phyloP scores from a whole-genome alignment of 2,797 vertebrate species.

The Mastacembelus armatus region DNA sequence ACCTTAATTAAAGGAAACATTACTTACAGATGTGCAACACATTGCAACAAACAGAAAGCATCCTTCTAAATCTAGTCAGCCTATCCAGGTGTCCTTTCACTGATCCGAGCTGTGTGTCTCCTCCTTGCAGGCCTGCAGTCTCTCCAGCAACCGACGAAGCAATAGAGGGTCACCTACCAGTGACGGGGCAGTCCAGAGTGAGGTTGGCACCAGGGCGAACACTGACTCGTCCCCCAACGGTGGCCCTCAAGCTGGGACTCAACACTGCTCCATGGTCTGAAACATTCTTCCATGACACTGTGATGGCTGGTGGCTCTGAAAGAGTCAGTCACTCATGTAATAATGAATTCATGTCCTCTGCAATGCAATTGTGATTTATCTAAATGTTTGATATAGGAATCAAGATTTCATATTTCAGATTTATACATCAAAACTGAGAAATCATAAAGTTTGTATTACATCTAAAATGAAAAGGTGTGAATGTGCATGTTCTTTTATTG shows the following conservation, averaged over 20 bases:
- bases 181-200: slow-evolving; percentile 86
- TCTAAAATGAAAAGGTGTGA: too few species aligned
- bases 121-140: neutral
- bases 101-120: neutral
- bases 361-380: too few species aligned
- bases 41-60: too few species aligned
- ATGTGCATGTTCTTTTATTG: too few species aligned
- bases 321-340: too few species aligned
- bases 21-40: neutral
- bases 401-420: too few species aligned
- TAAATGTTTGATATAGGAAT: too few species aligned
- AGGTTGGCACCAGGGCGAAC: slow-evolving; percentile 79
- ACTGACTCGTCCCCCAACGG: slow-evolving; percentile 83
- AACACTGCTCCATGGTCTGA: slow-evolving; percentile 66
- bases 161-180: slow-evolving; percentile 80
- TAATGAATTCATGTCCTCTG: too few species aligned
- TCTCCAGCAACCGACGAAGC: too few species aligned
- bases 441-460: too few species aligned
- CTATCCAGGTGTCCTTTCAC: neutral
- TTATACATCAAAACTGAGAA: too few species aligned
- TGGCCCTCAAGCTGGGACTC: slow-evolving; percentile 65
- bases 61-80: neutral
- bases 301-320: slow-evolving; percentile 87
- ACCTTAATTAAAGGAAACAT: too few species aligned
- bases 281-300: slow-evolving; percentile 76